phyloP scores from a whole-genome alignment of 2,797 vertebrate species.

The Chaetodon trifasciatus region DNA sequence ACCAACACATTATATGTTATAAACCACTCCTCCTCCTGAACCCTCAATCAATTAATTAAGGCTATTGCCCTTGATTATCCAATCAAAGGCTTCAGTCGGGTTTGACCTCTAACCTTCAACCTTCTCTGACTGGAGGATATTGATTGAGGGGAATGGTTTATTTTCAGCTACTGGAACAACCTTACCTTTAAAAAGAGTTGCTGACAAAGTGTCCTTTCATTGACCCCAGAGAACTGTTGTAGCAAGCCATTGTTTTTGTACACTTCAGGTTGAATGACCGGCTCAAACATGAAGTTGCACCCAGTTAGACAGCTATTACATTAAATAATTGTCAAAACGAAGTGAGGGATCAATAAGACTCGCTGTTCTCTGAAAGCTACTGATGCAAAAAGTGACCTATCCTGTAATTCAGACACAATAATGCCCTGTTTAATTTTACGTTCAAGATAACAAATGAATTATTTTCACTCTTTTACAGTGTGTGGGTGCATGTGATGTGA shows the following conservation, averaged over 20 bases:
- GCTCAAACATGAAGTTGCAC: slow-evolving; percentile 54
- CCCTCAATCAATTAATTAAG: slow-evolving; percentile 83
- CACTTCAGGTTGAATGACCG: slow-evolving; percentile 60
- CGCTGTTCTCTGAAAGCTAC: slow-evolving; percentile 68
- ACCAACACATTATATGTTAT: slow-evolving; percentile 79
- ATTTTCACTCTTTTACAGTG: slow-evolving; percentile 33
- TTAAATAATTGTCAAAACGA: slow-evolving; percentile 80
- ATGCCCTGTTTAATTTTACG: slow-evolving; percentile 33
- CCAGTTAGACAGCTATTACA: slow-evolving; percentile 79
- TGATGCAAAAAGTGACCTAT: slow-evolving; percentile 65
- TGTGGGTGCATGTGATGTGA: slow-evolving; percentile 31
- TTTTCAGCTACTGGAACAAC: slow-evolving; percentile 65
- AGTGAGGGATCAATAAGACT: slow-evolving; percentile 69
- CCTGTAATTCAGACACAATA: slow-evolving; percentile 52
- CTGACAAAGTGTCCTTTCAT: slow-evolving; percentile 75
- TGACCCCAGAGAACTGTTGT: slow-evolving; percentile 62
- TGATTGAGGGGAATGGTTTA: slow-evolving; percentile 74
- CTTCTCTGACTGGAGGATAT: slow-evolving; percentile 73
- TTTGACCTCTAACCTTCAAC: slow-evolving; percentile 82
- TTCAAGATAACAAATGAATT: slow-evolving; percentile 44
- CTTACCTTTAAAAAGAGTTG: slow-evolving; percentile 63
- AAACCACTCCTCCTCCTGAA: slow-evolving; percentile 74
- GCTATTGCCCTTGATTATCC: slow-evolving; percentile 82
- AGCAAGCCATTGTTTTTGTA: slow-evolving; percentile 67
- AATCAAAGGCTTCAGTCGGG: slow-evolving; percentile 74